Base-by-base conservation (phyloP, 2,888 invertebrate genomes). In the Aleiodes leptofemur region DNA sequence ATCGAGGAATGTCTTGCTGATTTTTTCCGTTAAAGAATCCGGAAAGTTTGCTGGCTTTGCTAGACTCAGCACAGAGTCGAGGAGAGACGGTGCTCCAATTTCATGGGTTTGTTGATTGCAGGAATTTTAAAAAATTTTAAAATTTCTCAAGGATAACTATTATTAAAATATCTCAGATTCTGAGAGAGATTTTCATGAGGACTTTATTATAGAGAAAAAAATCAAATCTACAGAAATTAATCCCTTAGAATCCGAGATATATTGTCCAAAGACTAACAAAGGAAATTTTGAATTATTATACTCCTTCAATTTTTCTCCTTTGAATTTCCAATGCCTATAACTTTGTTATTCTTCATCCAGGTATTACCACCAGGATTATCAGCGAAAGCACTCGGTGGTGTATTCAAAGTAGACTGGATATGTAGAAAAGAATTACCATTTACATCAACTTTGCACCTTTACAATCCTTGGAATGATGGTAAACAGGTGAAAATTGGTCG, bases 401-500 rank as follows among this genome's bases (percentile, higher is more conserved):
- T 98, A 13, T 98, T 99, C 88, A 96, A 96, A 91, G 94, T 99
- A 8, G 98, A 99, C 88, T 99, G 98, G 98, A 96, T 99, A 82
- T 97, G 97, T 87, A 94, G 97, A 84, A 96, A 97, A 85, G 98
- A 98, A 88, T 91, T 99, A 78, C 95, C 97, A 2, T 99, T 99
- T 86, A 95, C 95, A 82, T 95, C 95, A 86, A 98, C 98, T 1
- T 93, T 96, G 83, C 98, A 98, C 90, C 91, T 99, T 77, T 97
- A 97, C 87, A 99, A 99, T 91, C 95, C 97, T 5, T 99, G 98
- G 98, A 99, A 99, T 91, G 98, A 98, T 88, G 97, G 97, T 61
- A 98, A 98, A 90, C 98, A 98, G 74, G 98, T 99, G 0, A 99
- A 99, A 92, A 98, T 99, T 85, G 99, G 98, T n/a, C 93, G 99